These are phyloP conservation scores for Anguilla pacifica DNA, from an alignment of 2,797 vertebrate species.

Conservation along the genomic window DNA sequence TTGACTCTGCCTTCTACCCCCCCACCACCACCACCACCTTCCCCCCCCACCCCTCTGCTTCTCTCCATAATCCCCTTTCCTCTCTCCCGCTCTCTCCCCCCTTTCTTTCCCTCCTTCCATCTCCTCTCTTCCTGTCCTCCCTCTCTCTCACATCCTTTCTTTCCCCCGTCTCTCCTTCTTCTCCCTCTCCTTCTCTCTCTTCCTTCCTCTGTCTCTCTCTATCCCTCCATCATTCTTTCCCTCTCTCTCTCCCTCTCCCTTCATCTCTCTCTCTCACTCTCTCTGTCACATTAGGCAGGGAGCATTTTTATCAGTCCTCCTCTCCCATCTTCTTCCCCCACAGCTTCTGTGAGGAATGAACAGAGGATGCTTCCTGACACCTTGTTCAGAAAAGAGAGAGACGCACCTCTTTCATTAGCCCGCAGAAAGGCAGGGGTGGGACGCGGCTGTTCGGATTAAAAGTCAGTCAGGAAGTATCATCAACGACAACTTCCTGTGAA, in stretches of 20 bases:
- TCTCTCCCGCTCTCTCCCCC: not conserved
- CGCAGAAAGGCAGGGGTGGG: not conserved
- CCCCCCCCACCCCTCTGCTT: constrained; percentile 48
- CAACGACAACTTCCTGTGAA: not conserved
- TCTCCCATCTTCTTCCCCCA: constrained; percentile 60
- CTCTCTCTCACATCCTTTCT: not conserved
- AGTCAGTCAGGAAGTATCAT: not conserved
- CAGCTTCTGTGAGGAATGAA: constrained; percentile 77
- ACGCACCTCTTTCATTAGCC: not conserved
- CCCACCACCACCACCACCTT: constrained; percentile 14
- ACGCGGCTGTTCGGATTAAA: not conserved
- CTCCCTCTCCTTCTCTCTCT: constrained; percentile 62
- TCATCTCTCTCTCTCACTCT: no score
- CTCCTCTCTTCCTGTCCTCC: constrained; percentile 54
- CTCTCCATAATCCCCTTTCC: constrained; percentile 30
- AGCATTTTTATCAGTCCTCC: not conserved
- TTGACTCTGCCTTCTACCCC: constrained; percentile 37
- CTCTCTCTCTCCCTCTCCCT: constrained; percentile 33
- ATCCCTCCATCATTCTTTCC: not conserved
- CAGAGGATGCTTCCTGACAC: constrained; percentile 76
- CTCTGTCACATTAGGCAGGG: not conserved
- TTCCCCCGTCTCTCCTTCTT: constrained; percentile 50
- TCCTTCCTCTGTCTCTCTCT: constrained; percentile 18
- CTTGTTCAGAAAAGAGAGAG: not conserved
- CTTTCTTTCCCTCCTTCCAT: constrained; percentile 18